Conservation (phyloP, 1,140 invertebrate species). For the Sitobion miscanthi region DNA sequence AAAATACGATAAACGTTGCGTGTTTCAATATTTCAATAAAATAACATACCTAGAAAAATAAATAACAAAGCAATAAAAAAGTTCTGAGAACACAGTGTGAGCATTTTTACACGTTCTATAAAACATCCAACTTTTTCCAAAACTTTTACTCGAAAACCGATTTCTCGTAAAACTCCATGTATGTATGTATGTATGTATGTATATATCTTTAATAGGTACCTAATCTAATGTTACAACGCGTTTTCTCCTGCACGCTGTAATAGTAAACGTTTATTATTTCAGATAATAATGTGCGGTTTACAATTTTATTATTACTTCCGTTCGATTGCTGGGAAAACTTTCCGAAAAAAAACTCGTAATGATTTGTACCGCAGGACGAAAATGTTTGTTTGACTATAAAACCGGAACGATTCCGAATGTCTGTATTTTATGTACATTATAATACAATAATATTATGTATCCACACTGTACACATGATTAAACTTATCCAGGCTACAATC, state of each 20-base stretch:
- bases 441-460: too few relatives aligned
- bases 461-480: not conserved
- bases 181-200: too few relatives aligned
- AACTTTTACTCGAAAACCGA: conserved; percentile 25
- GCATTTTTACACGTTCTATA: conserved; percentile 33
- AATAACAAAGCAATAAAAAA: conserved; percentile 35
- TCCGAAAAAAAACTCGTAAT: not conserved
- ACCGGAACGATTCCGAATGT: not conserved
- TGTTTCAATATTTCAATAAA: conserved; percentile 44
- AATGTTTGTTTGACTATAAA: not conserved
- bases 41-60: conserved; percentile 14
- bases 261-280: conserved; percentile 38
- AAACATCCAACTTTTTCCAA: not conserved
- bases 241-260: not conserved
- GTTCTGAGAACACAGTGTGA: conserved; percentile 29
- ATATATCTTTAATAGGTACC: not conserved
- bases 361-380: not conserved
- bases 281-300: not conserved
- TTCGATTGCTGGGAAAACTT: not conserved
- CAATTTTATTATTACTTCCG: not conserved
- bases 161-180: conserved; percentile 6
- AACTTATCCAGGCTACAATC: not conserved
- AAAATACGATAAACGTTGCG: not conserved
- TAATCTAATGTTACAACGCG: conserved; percentile 3
- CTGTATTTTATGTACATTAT: not conserved